A percentile compares a stretch with the other conserved stretches of the same genome.
These are phyloP conservation scores for Microctonus aethiopoides DNA, from an alignment of 2,888 invertebrate genomes.

Conservation along the genomic window DNA sequence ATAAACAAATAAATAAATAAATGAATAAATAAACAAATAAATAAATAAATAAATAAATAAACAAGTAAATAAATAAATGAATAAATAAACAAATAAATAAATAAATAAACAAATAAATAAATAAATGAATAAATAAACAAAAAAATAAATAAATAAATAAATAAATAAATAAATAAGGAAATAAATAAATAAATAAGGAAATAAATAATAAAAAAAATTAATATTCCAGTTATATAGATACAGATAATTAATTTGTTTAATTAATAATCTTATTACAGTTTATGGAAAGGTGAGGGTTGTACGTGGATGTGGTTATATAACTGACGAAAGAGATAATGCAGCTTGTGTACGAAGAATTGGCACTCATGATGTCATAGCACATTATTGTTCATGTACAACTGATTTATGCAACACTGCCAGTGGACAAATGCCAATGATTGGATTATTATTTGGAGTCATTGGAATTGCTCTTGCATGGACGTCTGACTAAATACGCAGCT, in stretches of 20 bases:
- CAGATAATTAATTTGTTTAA: background rate
- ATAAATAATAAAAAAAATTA: background rate
- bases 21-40: too few relatives aligned
- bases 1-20: too few relatives aligned
- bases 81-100: too few relatives aligned
- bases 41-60: too few relatives aligned
- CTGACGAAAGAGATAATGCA: conserved; percentile 72
- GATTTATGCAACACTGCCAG: conserved; percentile 79
- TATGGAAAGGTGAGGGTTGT: conserved; percentile 81
- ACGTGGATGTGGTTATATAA: conserved; percentile 83
- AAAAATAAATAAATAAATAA: too few relatives aligned
- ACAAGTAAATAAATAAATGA: too few relatives aligned
- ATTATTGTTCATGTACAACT: conserved; percentile 82
- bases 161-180: too few relatives aligned
- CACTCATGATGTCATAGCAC: conserved; percentile 79
- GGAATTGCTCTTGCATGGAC: conserved; percentile 14
- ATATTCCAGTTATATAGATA: background rate
- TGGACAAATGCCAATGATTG: conserved; percentile 28
- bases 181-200: too few relatives aligned
- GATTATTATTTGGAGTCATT: conserved; percentile 8
- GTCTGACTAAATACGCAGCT: conserved; percentile 7
- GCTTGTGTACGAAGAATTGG: conserved; percentile 78
- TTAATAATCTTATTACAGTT: conserved; percentile 74
- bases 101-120: too few relatives aligned
- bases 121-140: too few relatives aligned